A percentile compares a stretch with the other conserved stretches of the same genome.
Conservation (phyloP, 37 sponge, comb jelly and placozoan species). For the Beroe ovata region DNA sequence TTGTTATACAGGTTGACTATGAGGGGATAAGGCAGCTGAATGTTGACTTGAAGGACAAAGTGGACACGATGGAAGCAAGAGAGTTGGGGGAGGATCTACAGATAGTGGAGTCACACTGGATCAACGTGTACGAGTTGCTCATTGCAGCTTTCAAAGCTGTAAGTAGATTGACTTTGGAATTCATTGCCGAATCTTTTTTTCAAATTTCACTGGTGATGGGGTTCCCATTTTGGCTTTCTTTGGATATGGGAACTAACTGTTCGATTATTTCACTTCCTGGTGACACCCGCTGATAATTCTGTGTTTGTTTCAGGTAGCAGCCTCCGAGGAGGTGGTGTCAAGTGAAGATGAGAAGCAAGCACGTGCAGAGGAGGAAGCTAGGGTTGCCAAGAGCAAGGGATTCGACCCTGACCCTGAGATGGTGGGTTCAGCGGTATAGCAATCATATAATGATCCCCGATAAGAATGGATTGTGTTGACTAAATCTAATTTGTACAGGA, state of each 20-base stretch:
- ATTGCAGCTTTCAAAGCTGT: constrained; percentile 33
- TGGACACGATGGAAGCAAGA: not conserved
- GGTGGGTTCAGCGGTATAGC: not conserved
- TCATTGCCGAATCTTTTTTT: too few relatives aligned
- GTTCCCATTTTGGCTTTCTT: too few relatives aligned
- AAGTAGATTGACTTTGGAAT: too few relatives aligned
- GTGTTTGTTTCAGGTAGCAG: not conserved
- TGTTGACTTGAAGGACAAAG: constrained; percentile 47
- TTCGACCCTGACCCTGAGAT: not conserved
- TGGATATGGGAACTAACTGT: too few relatives aligned
- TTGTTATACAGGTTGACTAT: constrained; percentile 28
- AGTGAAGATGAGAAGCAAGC: not conserved
- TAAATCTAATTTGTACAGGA: too few relatives aligned
- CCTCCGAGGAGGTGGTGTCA: not conserved
- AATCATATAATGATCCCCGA: too few relatives aligned
- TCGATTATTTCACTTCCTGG: too few relatives aligned
- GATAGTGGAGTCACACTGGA: constrained; percentile 51
- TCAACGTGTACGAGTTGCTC: constrained; percentile 54
- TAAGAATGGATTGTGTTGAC: too few relatives aligned
- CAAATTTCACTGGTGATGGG: too few relatives aligned
- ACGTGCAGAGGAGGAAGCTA: not conserved
- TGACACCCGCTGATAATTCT: too few relatives aligned
- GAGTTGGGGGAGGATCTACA: constrained; percentile 29
- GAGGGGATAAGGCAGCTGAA: constrained; percentile 33
- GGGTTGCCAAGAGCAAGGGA: not conserved